Conservation (phyloP, 2,797 vertebrate genomes). For the Eleutherodactylus coqui region DNA sequence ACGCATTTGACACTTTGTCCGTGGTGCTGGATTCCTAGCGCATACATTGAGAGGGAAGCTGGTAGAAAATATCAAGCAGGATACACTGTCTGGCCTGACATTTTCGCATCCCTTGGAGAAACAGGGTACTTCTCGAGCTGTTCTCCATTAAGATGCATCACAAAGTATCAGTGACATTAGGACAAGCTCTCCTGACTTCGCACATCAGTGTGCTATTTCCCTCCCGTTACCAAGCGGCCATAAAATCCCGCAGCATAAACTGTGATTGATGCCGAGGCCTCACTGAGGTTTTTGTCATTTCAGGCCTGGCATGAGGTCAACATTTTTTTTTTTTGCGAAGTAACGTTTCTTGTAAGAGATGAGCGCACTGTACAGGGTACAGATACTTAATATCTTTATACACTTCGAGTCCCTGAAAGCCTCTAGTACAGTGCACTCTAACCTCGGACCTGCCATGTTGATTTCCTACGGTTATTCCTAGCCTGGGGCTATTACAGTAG, state of each 20-base stretch:
- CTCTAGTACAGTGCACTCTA: constrained; percentile 33
- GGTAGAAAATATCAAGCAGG: constrained; percentile 52
- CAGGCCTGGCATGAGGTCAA: constrained; percentile 54
- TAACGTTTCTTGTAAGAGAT: constrained; percentile 48
- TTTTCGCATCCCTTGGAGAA: constrained; percentile 54
- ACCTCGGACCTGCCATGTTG: constrained; percentile 49
- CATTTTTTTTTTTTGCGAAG: constrained; percentile 46
- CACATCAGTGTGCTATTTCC: constrained; percentile 59
- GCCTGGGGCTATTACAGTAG: constrained; percentile 44
- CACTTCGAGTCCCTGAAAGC: constrained; percentile 47
- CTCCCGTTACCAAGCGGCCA: constrained; percentile 53
- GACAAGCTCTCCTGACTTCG: constrained; percentile 60
- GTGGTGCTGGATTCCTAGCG: neutral
- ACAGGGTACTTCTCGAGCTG: constrained; percentile 40
- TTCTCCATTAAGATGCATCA: constrained; percentile 63
- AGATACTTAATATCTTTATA: constrained; percentile 52
- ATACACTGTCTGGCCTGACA: constrained; percentile 54
- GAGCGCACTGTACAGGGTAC: constrained; percentile 15
- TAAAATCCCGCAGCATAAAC: constrained; percentile 59
- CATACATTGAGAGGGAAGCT: constrained; percentile 27
- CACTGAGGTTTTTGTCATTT: constrained; percentile 56
- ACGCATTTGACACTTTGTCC: constrained; percentile 14
- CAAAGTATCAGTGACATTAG: constrained; percentile 62
- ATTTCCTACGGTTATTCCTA: constrained; percentile 49
- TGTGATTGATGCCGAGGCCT: constrained; percentile 57